These are phyloP conservation scores for Eulemur rubriventer DNA, from an alignment of 2,797 vertebrate genomes.

Conservation along the genomic window DNA sequence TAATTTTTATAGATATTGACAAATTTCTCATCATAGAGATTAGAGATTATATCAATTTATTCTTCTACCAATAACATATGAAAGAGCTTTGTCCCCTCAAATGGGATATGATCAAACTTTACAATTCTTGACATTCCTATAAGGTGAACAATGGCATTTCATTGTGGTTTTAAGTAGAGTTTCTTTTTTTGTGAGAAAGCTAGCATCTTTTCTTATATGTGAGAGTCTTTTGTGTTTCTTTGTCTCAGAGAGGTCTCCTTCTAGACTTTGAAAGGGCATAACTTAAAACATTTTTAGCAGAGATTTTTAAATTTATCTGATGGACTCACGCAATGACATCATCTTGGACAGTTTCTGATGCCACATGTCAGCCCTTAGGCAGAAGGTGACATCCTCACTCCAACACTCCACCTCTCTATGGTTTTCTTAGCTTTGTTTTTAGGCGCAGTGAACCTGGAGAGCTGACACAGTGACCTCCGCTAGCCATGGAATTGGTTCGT, in stretches of 20 bases:
- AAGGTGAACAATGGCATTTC: neutral
- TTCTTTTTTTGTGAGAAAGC: neutral
- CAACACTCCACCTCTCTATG: neutral
- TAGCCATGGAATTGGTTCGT: neutral
- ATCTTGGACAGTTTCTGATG: neutral
- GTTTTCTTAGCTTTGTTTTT: neutral
- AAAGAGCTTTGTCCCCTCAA: neutral
- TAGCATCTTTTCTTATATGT: neutral
- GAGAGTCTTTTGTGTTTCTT: neutral
- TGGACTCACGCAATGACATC: neutral
- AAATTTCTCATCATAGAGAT: slow-evolving; percentile 45
- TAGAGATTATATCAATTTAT: slow-evolving; percentile 5
- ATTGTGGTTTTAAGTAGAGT: neutral
- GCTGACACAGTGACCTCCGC: neutral
- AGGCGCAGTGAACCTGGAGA: neutral
- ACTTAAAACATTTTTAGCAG: neutral
- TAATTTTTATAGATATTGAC: slow-evolving; percentile 18
- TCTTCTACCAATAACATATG: slow-evolving; percentile 11
- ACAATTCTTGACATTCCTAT: slow-evolving; percentile 4
- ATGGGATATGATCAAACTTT: neutral
- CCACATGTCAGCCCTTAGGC: neutral
- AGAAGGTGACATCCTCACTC: neutral
- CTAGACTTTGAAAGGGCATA: slow-evolving; percentile 4
- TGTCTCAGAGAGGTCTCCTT: slow-evolving; percentile 14
- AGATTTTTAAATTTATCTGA: neutral